phyloP scores from a whole-genome alignment of 2,797 vertebrate genomes.

The Aeoliscus strigatus region DNA sequence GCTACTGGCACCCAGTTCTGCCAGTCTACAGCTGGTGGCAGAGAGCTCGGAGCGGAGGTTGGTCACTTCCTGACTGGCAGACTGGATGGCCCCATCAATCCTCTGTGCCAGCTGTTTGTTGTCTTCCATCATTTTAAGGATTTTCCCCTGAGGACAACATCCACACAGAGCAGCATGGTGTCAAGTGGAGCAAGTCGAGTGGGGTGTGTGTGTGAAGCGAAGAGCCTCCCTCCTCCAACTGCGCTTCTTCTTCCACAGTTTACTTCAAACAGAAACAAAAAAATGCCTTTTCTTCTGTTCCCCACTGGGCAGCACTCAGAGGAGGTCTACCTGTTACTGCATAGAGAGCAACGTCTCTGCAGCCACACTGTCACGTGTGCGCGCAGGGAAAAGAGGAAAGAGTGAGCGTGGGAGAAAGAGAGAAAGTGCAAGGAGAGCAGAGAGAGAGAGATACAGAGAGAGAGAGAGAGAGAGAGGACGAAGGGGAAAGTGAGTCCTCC shows the following conservation, averaged over 20 bases:
- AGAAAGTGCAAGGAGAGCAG: constrained; percentile 21
- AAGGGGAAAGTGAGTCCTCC: constrained; percentile 56
- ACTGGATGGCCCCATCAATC: constrained; percentile 90
- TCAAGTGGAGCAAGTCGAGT: constrained; percentile 78
- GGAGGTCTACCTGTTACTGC: constrained; percentile 62
- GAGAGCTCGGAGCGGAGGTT: constrained; percentile 88
- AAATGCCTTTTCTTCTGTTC: constrained; percentile 18
- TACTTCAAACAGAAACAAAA: constrained; percentile 42
- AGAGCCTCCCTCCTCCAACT: constrained; percentile 44
- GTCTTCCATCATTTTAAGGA: constrained; percentile 94
- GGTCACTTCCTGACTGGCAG: constrained; percentile 89
- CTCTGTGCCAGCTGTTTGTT: constrained; percentile 90
- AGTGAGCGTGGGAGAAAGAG: constrained; percentile 14
- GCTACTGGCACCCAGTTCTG: constrained; percentile 82
- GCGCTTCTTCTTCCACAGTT: constrained; percentile 49
- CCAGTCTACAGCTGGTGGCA: constrained; percentile 86
- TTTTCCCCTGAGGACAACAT: constrained; percentile 86
- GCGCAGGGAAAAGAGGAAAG: constrained; percentile 12
- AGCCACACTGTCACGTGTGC: too few species aligned
- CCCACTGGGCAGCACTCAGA: constrained; percentile 24
- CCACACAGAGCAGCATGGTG: constrained; percentile 83
- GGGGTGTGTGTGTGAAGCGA: constrained; percentile 45
- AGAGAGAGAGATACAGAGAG: constrained; percentile 33
- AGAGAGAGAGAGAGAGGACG: constrained; percentile 49
- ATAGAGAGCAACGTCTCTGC: too few species aligned